Base-by-base conservation (phyloP, 2,113 vertebrate species). In the Zapornia atra region DNA sequence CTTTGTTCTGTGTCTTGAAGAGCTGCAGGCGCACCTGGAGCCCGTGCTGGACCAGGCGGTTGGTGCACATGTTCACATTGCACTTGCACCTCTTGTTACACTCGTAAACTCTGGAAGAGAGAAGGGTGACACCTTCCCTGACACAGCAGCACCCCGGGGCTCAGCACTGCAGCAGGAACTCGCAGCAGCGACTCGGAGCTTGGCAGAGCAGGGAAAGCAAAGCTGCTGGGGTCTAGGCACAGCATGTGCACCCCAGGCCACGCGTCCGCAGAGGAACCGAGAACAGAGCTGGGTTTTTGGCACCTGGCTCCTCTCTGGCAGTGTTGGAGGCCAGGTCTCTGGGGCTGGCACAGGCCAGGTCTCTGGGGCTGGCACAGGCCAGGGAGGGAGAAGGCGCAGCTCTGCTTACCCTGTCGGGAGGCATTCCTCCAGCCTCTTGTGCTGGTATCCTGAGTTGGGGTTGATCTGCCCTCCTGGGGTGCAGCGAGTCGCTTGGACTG, bases 1-100 rank as follows among this genome's bases (percentile, higher is more conserved):
- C 99, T 87, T 99, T 99, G 98, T 99, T 99, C 97, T 99, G 99
- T 0, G 99, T 99, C 97, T 99, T 99, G 97, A 99, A 99, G 15
- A 99, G 98, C 97, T 99, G 99, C n/a, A 99, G 99, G 1, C 99
- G 97, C 61, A 99, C 99, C 83, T 99, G 99, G 15, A 99, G 98
- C 38, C 99, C 99, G 1, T 99, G 99, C 68, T 99, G 99, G 7
- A 99, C 99, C 98, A 99, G 75, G 8, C 99, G 98, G 89, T 99
- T 99, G 54, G 98, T 99, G 97, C 99, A 99, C 99, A 99, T 99
- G 96, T 99, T 98, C 20, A 76, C 6, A 73, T 98, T 99, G 94
- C 99, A 99, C 65, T 98, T 98, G 94, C 99, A 99, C 78, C 98
- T 97, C 94, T 99, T 99, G 97, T 99, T 99, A 87, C 99, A 99